A percentile compares a stretch with the other conserved stretches of the same genome.
These are phyloP conservation scores for Tanytarsus gracilentus DNA, from an alignment of 2,888 invertebrate genomes.

Conservation along the genomic window DNA sequence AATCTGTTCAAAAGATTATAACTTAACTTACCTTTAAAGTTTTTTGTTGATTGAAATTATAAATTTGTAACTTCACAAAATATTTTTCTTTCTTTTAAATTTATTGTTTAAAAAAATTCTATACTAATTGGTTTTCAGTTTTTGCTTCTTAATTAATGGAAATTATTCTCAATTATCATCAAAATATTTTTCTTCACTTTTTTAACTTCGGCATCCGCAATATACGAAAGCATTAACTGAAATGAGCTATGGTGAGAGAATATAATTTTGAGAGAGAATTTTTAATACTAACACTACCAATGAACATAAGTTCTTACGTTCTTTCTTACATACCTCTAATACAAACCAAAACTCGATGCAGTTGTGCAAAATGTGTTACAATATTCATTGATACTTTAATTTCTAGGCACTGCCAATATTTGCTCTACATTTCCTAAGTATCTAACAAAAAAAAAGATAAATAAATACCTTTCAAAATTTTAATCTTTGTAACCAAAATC, in stretches of 20 bases:
- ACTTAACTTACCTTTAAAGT: no score
- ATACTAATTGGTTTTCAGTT: not conserved
- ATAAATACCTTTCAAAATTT: not conserved
- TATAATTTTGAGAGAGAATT: not conserved
- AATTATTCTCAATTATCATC: not conserved
- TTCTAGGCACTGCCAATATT: not conserved
- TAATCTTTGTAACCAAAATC: constrained; percentile 1
- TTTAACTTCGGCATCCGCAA: not conserved
- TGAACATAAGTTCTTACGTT: no score
- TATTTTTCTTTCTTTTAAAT: no score
- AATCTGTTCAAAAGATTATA: no score
- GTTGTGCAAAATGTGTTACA: not conserved
- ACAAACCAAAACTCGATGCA: not conserved
- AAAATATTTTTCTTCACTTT: not conserved
- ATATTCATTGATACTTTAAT: not conserved
- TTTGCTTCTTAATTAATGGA: not conserved
- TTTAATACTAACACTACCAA: not conserved
- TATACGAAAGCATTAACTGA: not conserved
- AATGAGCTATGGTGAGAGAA: not conserved
- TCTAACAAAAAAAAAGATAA: no score
- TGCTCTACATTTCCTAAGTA: not conserved
- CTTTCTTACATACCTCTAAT: not conserved
- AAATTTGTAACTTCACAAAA: no score
- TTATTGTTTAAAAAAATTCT: no score
- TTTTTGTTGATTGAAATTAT: no score